These are phyloP conservation scores for Epinephelus cyanopodus DNA, from an alignment of 2,113 vertebrate species.

Conservation along the genomic window DNA sequence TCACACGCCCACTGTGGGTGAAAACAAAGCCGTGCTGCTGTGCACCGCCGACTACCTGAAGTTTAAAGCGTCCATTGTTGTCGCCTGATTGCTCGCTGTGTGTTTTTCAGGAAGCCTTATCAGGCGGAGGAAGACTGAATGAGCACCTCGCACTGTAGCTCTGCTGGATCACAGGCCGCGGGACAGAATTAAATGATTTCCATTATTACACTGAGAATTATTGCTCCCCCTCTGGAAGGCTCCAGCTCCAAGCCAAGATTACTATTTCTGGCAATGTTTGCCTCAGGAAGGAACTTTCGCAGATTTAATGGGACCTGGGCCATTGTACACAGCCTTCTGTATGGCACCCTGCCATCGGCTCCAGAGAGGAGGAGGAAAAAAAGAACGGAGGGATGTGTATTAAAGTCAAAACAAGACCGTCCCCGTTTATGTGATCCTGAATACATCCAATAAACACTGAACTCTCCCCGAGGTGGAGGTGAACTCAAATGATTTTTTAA, in stretches of 20 bases:
- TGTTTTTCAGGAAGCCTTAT: slow-evolving; percentile 90
- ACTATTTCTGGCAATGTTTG: slow-evolving; percentile 97
- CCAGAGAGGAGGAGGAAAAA: slow-evolving; percentile 69
- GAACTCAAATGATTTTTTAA: slow-evolving; percentile 27
- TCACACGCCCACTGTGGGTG: slow-evolving; percentile 30
- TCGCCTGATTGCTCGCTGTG: slow-evolving; percentile 86
- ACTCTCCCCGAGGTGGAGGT: slow-evolving; percentile 26
- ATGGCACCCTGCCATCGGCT: slow-evolving; percentile 90
- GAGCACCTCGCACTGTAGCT: slow-evolving; percentile 86
- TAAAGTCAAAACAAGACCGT: slow-evolving; percentile 66
- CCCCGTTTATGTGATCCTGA: slow-evolving; percentile 60
- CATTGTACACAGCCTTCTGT: slow-evolving; percentile 98
- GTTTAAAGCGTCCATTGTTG: slow-evolving; percentile 80
- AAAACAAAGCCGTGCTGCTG: slow-evolving; percentile 58
- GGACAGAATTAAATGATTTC: slow-evolving; percentile 95
- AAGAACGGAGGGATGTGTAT: slow-evolving; percentile 84
- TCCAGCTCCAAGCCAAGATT: slow-evolving; percentile 88
- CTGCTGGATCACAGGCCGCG: slow-evolving; percentile 87
- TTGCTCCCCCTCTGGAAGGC: slow-evolving; percentile 91
- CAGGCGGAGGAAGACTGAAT: slow-evolving; percentile 87
- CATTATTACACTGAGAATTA: slow-evolving; percentile 92
- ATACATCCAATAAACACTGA: slow-evolving; percentile 41
- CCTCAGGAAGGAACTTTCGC: slow-evolving; percentile 98
- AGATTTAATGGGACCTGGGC: slow-evolving; percentile 96
- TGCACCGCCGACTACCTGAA: slow-evolving; percentile 41